phyloP scores from a whole-genome alignment of 2,888 invertebrate species.

The Gymnocheta viridis region DNA sequence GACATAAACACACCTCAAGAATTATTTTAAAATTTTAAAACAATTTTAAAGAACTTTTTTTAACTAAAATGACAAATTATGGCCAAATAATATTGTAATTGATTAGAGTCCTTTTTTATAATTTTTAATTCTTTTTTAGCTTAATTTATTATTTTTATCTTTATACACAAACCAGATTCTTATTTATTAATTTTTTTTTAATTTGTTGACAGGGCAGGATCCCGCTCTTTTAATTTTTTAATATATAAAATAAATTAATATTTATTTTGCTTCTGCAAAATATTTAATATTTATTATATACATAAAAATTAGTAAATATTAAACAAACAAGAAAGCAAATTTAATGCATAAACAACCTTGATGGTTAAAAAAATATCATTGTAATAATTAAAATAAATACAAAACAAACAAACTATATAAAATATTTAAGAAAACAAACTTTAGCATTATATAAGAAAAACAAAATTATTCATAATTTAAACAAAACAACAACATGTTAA shows the following conservation, averaged over 20 bases:
- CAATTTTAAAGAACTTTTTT: conserved; percentile 39
- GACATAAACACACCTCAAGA: conserved; percentile 18
- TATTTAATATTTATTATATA: conserved; percentile 59
- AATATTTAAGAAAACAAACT: conserved; percentile 45
- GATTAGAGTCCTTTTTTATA: conserved; percentile 39
- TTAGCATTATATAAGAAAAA: conserved; percentile 58
- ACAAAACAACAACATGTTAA: conserved; percentile 61
- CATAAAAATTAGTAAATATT: conserved; percentile 58
- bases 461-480: conserved; percentile 37
- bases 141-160: conserved; percentile 62
- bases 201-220: conserved; percentile 79
- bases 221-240: conserved; percentile 73
- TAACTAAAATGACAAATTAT: conserved; percentile 70
- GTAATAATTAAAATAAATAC: conserved; percentile 45
- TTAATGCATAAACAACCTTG: conserved; percentile 68
- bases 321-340: conserved; percentile 52
- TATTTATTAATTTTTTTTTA: conserved; percentile 66
- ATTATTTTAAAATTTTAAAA: conserved; percentile 39
- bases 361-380: conserved; percentile 71
- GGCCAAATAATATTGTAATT: conserved; percentile 67
- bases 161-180: conserved; percentile 35
- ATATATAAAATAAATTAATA: conserved; percentile 42
- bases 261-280: conserved; percentile 62
- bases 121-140: conserved; percentile 47
- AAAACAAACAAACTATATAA: conserved; percentile 49